A percentile compares a stretch with the other conserved stretches of the same genome.
Evolutionary conservation across 2,113 vertebrate genomes (phyloP).

Genomic region (Camelus dromedarius): DNA sequence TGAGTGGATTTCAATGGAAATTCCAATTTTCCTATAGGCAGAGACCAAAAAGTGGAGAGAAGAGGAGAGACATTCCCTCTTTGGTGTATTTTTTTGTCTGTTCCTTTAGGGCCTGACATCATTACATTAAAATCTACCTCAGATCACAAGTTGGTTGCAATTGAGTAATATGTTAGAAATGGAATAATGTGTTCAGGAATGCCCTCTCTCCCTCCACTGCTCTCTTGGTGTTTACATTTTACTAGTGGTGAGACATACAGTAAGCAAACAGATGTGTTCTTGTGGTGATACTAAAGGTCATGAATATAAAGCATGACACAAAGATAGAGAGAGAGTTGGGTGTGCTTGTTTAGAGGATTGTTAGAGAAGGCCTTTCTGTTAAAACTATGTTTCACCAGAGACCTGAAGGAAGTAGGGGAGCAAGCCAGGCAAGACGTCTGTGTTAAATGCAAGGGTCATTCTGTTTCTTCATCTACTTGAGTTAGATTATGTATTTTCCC

Average conservation of each 20-base stretch:
- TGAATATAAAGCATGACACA: not conserved
- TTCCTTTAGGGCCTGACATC: not conserved
- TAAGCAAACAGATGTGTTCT: not conserved
- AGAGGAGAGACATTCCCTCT: not conserved
- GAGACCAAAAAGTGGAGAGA: not conserved
- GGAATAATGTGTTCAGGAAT: not conserved
- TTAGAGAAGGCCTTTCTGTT: not conserved
- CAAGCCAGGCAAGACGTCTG: not conserved
- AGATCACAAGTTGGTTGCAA: not conserved
- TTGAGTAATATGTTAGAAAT: not conserved
- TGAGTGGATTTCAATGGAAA: not conserved
- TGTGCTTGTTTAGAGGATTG: not conserved
- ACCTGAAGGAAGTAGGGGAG: not conserved
- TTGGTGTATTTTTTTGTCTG: not conserved
- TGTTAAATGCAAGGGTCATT: not conserved
- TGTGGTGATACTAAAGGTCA: not conserved
- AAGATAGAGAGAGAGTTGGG: not conserved
- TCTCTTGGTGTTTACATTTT: not conserved
- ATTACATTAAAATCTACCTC: slow-evolving; percentile 34
- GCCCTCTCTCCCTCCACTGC: not conserved
- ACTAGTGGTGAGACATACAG: not conserved
- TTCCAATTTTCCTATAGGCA: not conserved
- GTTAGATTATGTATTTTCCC: not conserved
- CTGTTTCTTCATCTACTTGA: not conserved
- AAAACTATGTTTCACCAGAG: not conserved